Conservation (phyloP, 2,113 vertebrate species). For the Hydrolagus affinis region DNA sequence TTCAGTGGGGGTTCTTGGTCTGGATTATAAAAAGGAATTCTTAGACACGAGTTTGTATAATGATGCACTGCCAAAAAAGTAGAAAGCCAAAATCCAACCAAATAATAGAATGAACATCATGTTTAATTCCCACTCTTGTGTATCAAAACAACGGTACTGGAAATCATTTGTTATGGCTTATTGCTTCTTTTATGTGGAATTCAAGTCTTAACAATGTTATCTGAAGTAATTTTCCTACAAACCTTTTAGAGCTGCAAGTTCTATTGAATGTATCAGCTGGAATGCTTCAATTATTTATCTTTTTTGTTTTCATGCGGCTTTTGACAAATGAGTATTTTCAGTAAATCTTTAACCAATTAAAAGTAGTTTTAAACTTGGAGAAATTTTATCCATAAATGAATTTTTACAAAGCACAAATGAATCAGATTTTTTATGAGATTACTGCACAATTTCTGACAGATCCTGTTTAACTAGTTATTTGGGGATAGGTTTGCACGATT, state of each 20-base stretch:
- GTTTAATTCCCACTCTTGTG: conserved; percentile 39
- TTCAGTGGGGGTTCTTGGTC: background rate
- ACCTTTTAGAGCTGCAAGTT: conserved; percentile 35
- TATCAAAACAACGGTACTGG: conserved; percentile 43
- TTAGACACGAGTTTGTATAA: background rate
- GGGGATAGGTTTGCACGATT: no score
- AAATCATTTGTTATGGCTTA: conserved; percentile 46
- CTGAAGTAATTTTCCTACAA: conserved; percentile 40
- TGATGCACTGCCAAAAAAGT: conserved; percentile 26
- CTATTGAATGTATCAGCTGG: conserved; percentile 25
- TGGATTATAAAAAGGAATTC: background rate
- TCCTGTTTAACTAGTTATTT: background rate
- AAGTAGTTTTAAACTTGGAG: conserved; percentile 1
- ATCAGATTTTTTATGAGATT: conserved; percentile 13
- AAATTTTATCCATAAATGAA: conserved; percentile 19
- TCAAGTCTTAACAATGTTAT: conserved; percentile 40
- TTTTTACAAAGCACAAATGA: conserved; percentile 26
- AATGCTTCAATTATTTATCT: conserved; percentile 18
- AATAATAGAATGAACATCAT: conserved; percentile 42
- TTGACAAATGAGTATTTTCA: conserved; percentile 36
- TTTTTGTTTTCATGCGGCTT: conserved; percentile 22
- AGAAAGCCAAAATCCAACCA: conserved; percentile 36
- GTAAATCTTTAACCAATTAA: conserved; percentile 12
- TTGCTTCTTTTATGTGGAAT: conserved; percentile 48
- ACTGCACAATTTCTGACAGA: conserved; percentile 18